phyloP scores from a whole-genome alignment of 2,797 vertebrate genomes.

The Hemibagrus guttatus region DNA sequence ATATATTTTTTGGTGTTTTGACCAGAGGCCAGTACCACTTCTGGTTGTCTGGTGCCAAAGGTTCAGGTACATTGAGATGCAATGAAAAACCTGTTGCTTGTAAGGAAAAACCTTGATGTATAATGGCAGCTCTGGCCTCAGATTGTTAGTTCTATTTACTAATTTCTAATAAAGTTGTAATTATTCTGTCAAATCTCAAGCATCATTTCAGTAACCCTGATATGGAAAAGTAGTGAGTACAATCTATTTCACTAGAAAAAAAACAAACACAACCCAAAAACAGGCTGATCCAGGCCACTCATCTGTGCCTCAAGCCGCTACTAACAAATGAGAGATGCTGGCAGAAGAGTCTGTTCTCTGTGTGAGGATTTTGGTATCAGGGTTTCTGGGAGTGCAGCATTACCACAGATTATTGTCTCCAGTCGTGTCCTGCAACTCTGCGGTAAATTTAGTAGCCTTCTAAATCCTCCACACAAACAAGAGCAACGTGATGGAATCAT shows the following conservation, averaged over 20 bases:
- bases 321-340: conserved; percentile 31
- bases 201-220: not conserved
- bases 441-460: conserved; percentile 18
- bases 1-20: not conserved
- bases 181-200: not conserved
- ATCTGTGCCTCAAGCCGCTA: conserved; percentile 6
- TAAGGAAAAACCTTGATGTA: not conserved
- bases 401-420: conserved; percentile 37
- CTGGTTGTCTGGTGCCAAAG: not conserved
- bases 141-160: not conserved
- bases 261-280: not conserved
- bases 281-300: conserved; percentile 9
- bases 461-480: conserved; percentile 43
- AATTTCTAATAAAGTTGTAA: not conserved
- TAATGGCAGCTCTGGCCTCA: not conserved
- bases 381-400: conserved; percentile 15
- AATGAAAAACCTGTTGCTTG: not conserved
- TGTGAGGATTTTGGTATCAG: conserved; percentile 27
- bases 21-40: not conserved
- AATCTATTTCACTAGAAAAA: not conserved
- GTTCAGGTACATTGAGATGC: not conserved
- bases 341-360: not conserved
- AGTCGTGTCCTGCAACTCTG: not conserved
- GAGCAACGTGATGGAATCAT: conserved; percentile 6
- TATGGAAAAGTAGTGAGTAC: not conserved